Base-by-base conservation (phyloP, 2,113 vertebrate species). In the Periophthalmodon schlosseri region DNA sequence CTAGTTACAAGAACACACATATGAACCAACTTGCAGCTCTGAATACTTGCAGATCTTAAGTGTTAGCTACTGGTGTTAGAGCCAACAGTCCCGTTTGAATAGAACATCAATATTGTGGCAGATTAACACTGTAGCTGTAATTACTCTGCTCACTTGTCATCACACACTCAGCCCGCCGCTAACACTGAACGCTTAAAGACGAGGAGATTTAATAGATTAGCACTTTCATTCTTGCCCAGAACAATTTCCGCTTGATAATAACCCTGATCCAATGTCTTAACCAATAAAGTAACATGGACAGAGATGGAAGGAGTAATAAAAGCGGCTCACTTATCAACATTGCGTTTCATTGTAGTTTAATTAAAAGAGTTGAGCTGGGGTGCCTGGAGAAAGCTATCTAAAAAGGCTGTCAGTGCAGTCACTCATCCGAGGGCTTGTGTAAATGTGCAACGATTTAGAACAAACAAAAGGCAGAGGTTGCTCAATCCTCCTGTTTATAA, bases 81-180 rank as follows among this genome's bases (percentile, higher is more conserved):
- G 75, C 78, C 23, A 77, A 81, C 71, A 60, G 72, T 82, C 86
- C 75, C 52, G 28, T 86, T 80, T 83, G 67, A 56, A 34, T 5
- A 65, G 50, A 76, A 68, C 75, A 39, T 52, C 69, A 86, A 87
- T 90, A 87, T 84, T 77, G 67, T 84, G 84, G 82, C 80, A 86
- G 84, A 90, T 91, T 92, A 91, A 87, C 80, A 72, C 81, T 75
- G 84, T 63, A 70, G 78, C 79, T 85, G 78, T 88, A 90, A 92
- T 93, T 83, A 88, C 85, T 86, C 76, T 52, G 57, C 68, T 44
- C 14, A 58, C 49, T 49, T 83, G 73, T 78, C 83, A 82, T 87
- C 80, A 75, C 83, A 79, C 76, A 77, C 70, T 75, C 64, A 70
- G 65, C 85, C 72, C 68, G 34, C 49, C 49, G 4, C 21, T 57